phyloP scores from a whole-genome alignment of 2,888 invertebrate genomes.

The Halictus ligatus region DNA sequence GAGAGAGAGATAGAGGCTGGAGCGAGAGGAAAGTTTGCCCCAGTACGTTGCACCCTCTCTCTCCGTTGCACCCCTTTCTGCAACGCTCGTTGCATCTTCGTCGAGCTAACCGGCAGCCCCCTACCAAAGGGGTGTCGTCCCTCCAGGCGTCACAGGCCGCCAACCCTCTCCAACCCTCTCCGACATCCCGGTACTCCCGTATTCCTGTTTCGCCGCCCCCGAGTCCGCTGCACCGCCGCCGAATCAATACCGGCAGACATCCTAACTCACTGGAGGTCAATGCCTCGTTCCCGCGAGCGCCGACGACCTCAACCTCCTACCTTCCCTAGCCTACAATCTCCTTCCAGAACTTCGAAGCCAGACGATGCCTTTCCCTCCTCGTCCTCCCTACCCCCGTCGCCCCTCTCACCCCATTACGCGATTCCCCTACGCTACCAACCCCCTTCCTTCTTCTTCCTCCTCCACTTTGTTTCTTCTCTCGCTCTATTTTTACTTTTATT shows the following conservation, averaged over 20 bases:
- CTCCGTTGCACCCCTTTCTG: constrained; percentile 20
- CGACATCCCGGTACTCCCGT: constrained; percentile 75
- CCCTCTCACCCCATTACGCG: constrained; percentile 15
- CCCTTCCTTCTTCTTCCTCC: background rate
- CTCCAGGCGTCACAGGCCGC: constrained; percentile 65
- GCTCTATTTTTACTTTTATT: constrained; percentile 42
- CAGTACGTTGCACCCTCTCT: constrained; percentile 83
- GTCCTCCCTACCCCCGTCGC: background rate
- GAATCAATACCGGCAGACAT: constrained; percentile 86
- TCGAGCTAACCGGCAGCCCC: constrained; percentile 59
- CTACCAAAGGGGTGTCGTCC: constrained; percentile 61
- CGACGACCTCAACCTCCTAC: constrained; percentile 85
- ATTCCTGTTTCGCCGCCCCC: constrained; percentile 77
- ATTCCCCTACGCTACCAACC: constrained; percentile 6
- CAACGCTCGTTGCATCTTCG: constrained; percentile 72
- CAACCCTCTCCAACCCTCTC: constrained; percentile 68
- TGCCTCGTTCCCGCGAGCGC: constrained; percentile 86
- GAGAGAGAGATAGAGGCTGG: constrained; percentile 35
- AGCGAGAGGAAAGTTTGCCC: constrained; percentile 79
- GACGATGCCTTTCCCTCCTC: constrained; percentile 58
- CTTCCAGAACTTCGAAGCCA: constrained; percentile 75
- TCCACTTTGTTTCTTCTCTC: constrained; percentile 16
- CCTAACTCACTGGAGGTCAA: constrained; percentile 86
- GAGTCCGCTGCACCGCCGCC: constrained; percentile 77
- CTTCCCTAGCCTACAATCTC: constrained; percentile 79